Percentiles rank a stretch among this genome's conserved stretches.
Conservation (phyloP, 1,140 invertebrate species). For the Orius laevigatus region DNA sequence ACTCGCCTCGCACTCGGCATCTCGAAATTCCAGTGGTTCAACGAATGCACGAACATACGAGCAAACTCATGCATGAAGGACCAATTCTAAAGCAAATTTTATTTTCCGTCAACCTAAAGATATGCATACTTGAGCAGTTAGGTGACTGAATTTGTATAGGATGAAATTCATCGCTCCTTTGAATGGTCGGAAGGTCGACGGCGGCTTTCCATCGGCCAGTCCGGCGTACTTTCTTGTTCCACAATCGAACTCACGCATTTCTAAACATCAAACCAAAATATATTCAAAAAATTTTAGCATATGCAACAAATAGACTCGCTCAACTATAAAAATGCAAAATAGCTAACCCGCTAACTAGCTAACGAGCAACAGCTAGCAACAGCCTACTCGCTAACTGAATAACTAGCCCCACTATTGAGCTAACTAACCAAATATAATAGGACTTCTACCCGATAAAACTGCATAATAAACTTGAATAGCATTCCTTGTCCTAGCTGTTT, state of each 20-base stretch:
- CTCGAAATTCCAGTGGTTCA: constrained; percentile 90
- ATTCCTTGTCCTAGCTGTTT: constrained; percentile 77
- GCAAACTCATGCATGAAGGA: constrained; percentile 75
- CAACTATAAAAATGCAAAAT: too few species aligned
- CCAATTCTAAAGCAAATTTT: constrained; percentile 17
- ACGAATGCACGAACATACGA: constrained; percentile 82
- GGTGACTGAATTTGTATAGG: constrained; percentile 73
- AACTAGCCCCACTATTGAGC: too few species aligned
- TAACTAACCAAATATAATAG: too few species aligned
- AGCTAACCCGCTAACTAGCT: too few species aligned
- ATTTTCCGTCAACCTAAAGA: too few species aligned
- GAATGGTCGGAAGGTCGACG: constrained; percentile 81
- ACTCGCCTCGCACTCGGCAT: constrained; percentile 58
- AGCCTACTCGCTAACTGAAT: too few species aligned
- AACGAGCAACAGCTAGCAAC: too few species aligned
- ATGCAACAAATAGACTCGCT: too few species aligned
- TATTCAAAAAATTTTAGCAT: too few species aligned
- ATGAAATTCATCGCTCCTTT: constrained; percentile 85
- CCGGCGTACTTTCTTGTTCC: constrained; percentile 50
- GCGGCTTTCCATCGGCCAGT: constrained; percentile 53
- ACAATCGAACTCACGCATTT: too few species aligned
- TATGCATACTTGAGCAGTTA: constrained; percentile 42
- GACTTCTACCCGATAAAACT: too few species aligned
- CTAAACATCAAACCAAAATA: too few species aligned
- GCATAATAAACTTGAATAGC: constrained; percentile 69